Conservation (phyloP, 2,797 vertebrate species). For the Macropodus opercularis region DNA sequence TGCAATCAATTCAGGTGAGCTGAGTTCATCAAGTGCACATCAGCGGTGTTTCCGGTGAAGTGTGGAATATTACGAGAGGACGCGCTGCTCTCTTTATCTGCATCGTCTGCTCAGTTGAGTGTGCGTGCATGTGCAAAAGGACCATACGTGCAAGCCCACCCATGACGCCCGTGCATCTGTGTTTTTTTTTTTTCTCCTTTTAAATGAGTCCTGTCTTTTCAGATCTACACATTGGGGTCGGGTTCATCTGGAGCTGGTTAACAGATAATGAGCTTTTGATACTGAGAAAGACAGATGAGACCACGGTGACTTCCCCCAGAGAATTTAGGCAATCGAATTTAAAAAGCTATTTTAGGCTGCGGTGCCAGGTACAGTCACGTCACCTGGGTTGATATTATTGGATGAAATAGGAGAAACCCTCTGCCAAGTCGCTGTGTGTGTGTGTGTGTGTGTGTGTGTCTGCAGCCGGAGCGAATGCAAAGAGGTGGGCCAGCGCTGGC, state of each 20-base stretch:
- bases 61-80: neutral
- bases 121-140: constrained; percentile 1
- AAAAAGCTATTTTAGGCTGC: constrained; percentile 69
- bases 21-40: constrained; percentile 8
- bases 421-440: constrained; percentile 33
- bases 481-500: neutral
- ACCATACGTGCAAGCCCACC: neutral
- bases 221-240: constrained; percentile 22
- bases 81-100: neutral
- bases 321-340: constrained; percentile 73
- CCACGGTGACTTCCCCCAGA: constrained; percentile 53
- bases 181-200: constrained; percentile 9
- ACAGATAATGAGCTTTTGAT: constrained; percentile 38
- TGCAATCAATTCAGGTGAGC: constrained; percentile 24
- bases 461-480: constrained; percentile 3
- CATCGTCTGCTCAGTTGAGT: neutral
- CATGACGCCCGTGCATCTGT: neutral
- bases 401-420: constrained; percentile 63
- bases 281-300: constrained; percentile 63
- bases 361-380: constrained; percentile 65
- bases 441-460: neutral
- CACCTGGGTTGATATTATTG: constrained; percentile 67
- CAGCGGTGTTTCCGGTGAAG: constrained; percentile 1
- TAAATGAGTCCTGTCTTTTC: constrained; percentile 6
- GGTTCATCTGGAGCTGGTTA: constrained; percentile 48